phyloP scores from a whole-genome alignment of 2,113 vertebrate species.

The Oncorhynchus keta region DNA sequence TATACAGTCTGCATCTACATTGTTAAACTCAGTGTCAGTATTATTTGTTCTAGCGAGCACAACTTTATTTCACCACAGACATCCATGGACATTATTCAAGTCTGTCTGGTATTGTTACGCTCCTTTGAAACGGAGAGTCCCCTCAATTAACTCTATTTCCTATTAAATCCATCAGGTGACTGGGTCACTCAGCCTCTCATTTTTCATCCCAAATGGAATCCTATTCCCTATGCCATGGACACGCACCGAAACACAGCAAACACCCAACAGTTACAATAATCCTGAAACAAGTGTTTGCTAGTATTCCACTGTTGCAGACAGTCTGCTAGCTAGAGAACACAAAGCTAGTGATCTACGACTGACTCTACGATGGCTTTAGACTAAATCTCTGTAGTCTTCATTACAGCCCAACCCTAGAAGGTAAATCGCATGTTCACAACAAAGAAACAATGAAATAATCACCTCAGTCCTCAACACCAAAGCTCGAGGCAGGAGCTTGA shows the following conservation, averaged over 20 bases:
- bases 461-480: too few relatives aligned
- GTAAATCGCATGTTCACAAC: too few relatives aligned
- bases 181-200: not conserved
- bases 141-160: not conserved
- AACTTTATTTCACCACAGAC: not conserved
- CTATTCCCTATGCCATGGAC: too few relatives aligned
- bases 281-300: too few relatives aligned
- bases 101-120: not conserved
- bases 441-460: too few relatives aligned
- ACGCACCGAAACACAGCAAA: not conserved
- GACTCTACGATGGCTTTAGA: conserved; percentile 14
- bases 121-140: not conserved
- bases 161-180: not conserved
- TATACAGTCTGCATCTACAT: too few relatives aligned
- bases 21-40: too few relatives aligned
- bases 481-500: too few relatives aligned
- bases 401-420: conserved; percentile 28
- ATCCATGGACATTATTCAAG: not conserved
- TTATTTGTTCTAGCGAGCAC: not conserved
- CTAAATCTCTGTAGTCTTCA: conserved; percentile 46
- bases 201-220: too few relatives aligned
- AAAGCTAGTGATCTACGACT: conserved; percentile 32
- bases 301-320: too few relatives aligned
- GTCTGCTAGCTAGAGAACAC: too few relatives aligned
- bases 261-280: too few relatives aligned